These are phyloP conservation scores for Anolis sagrei DNA, from an alignment of 2,113 vertebrate species.

Conservation along the genomic window DNA sequence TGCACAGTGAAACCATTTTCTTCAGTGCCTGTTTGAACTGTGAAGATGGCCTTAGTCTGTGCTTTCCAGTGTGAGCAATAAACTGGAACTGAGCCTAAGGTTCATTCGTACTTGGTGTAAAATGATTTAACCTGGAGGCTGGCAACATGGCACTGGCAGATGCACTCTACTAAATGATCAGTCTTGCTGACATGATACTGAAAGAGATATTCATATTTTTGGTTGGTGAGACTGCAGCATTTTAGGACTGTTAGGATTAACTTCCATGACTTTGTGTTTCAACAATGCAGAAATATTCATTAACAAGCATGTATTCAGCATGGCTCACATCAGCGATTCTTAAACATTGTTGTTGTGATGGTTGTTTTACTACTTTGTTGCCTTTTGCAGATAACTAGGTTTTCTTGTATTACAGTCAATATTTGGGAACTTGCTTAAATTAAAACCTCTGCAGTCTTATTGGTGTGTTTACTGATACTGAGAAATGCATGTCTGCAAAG, in stretches of 20 bases:
- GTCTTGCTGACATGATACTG: neutral
- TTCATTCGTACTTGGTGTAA: neutral
- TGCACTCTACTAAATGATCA: no score
- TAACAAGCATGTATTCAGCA: neutral
- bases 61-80: neutral
- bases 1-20: no score
- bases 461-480: no score
- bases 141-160: no score
- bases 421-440: neutral
- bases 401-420: neutral
- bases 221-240: neutral
- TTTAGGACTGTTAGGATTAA: neutral
- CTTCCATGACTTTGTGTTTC: neutral
- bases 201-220: neutral
- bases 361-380: neutral
- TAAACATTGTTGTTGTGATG: no score
- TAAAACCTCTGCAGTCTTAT: neutral
- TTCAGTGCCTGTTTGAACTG: no score
- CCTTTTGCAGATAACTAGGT: neutral
- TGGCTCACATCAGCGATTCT: neutral
- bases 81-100: neutral
- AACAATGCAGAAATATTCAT: neutral
- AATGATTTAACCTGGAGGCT: neutral
- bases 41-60: no score
- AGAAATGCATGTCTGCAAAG: neutral